Evolutionary conservation across 1,140 invertebrate genomes (phyloP), one percentile per base, ranked within the genome.

Genomic region (Lepidurus couesii): DNA sequence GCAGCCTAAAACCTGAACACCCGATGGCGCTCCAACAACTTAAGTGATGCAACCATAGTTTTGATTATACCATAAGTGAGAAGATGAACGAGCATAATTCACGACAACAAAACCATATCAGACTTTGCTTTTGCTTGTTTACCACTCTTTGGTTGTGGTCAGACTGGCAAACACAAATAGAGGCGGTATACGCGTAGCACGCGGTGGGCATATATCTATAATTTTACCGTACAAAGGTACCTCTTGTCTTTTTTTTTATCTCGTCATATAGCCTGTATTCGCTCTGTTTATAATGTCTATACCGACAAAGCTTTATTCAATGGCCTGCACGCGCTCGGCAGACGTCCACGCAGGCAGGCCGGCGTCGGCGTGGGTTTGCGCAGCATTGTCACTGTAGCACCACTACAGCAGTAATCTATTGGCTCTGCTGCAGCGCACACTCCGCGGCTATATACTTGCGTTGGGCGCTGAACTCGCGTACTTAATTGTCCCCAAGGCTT

Each of bases 171-270:
- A 4, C 34, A 34, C 34, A 34, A 34, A 34, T 34, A 34, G 34
- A 4, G 4, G 34, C 34, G 34, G 2, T 34, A 10, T 65, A 16
- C 53, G 16, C 21, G 6, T 65, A 65, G 4, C 16, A 21, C 53
- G 53, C 21, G 16, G 13, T 13, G n/a, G 53, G 53, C n/a, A n/a
- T 65, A 21, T 21, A 21, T 65, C 16, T 9, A 16, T 21, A 7
- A n/a, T 65, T 21, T 65, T 65, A 21, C 5, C 13, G 21, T 65
- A 65, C 53, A 65, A 65, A 65, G 53, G 21, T 65, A 16, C n/a
- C 53, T 65, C 8, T 65, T 65, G 53, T 65, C 53, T 65, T 21
- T n/a, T 65, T 65, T 65, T n/a, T 65, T 65, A 65, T 65, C 53
- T 65, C 1, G 16, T 65, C 53, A 7, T 65, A 21, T n/a, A 65